Percentiles rank a stretch among this genome's conserved stretches.
Conservation (phyloP, 2,113 vertebrate genomes). For the human (Homo sapiens) region DNA sequence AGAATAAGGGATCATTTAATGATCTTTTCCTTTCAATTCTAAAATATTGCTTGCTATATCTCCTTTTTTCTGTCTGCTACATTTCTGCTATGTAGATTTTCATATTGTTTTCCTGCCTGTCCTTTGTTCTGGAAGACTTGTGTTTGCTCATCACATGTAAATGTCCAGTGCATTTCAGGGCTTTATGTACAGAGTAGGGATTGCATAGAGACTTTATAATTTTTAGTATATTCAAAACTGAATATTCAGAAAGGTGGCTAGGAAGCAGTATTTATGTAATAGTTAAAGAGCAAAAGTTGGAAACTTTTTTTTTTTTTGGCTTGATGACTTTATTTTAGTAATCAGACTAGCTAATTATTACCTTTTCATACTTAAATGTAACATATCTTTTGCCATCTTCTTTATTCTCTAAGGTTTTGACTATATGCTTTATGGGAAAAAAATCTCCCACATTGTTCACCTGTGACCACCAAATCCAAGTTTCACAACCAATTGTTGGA, state of each 20-base stretch:
- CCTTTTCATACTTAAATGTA: background rate
- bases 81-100: background rate
- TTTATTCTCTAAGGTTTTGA: background rate
- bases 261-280: background rate
- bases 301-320: background rate
- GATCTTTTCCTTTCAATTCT: background rate
- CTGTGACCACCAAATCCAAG: background rate
- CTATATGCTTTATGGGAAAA: background rate
- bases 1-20: background rate
- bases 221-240: background rate
- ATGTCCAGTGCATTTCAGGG: background rate
- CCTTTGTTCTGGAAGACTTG: background rate
- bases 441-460: background rate
- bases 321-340: background rate
- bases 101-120: background rate
- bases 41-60: background rate
- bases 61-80: background rate
- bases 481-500: background rate
- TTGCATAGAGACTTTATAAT: background rate
- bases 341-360: background rate
- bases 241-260: background rate
- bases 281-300: background rate
- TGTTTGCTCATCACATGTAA: background rate
- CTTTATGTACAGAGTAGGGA: background rate
- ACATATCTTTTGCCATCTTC: background rate